Percentiles rank a stretch among this genome's conserved stretches.
Evolutionary conservation across 2,888 invertebrate genomes (phyloP).

Genomic region (Petrophora chlorosata): DNA sequence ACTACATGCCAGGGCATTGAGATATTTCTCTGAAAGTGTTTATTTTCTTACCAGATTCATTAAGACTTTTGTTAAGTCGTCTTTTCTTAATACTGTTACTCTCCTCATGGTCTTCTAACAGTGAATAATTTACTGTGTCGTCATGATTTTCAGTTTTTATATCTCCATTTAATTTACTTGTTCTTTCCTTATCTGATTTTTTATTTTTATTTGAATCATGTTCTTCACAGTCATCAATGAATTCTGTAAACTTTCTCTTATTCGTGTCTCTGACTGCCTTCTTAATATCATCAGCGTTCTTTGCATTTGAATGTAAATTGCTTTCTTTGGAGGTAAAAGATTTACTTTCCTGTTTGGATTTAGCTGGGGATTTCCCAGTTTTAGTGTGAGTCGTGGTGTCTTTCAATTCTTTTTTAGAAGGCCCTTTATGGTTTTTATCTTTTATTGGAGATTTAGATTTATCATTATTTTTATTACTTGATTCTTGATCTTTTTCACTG

Average conservation of each 20-base stretch:
- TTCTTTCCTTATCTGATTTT: constrained; percentile 18
- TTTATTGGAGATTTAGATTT: not conserved
- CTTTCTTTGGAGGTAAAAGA: not conserved
- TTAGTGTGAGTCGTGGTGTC: not conserved
- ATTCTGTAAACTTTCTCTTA: constrained; percentile 59
- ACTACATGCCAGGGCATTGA: too few species aligned
- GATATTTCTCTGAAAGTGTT: too few species aligned
- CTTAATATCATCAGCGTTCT: constrained; percentile 34
- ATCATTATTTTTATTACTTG: constrained; percentile 8
- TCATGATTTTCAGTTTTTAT: constrained; percentile 18
- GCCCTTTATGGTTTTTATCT: not conserved
- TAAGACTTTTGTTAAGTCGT: constrained; percentile 59
- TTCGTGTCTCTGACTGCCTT: constrained; percentile 46
- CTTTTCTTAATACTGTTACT: constrained; percentile 39
- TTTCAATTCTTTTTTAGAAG: not conserved
- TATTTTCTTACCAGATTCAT: constrained; percentile 64
- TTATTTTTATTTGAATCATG: constrained; percentile 6
- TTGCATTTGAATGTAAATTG: constrained; percentile 15
- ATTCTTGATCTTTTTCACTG: too few species aligned
- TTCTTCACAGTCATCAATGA: constrained; percentile 46
- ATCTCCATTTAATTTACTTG: constrained; percentile 23
- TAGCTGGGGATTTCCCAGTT: not conserved
- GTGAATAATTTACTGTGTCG: constrained; percentile 29
- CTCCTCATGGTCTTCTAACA: constrained; percentile 33
- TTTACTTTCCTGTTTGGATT: not conserved